Evolutionary conservation across 2,888 invertebrate genomes (phyloP).

Genomic region (Apoda limacodes): DNA sequence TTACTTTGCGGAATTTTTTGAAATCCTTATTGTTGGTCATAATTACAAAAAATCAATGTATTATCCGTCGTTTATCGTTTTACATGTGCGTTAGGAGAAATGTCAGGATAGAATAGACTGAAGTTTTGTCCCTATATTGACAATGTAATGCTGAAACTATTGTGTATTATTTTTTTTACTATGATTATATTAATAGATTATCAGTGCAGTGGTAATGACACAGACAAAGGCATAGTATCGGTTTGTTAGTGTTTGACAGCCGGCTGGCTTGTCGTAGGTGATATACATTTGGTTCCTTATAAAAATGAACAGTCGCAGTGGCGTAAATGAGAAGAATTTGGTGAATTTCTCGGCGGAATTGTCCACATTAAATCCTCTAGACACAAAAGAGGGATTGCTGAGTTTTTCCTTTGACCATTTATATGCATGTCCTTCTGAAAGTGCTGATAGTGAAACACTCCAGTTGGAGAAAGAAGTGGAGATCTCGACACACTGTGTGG

Average conservation of each 20-base stretch:
- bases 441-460: conserved; percentile 36
- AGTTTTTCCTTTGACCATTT: conserved; percentile 79
- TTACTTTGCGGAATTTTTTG: conserved; percentile 24
- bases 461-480: conserved; percentile 52
- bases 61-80: conserved; percentile 49
- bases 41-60: conserved; percentile 26
- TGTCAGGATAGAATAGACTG: conserved; percentile 45
- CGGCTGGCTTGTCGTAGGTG: conserved; percentile 56
- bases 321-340: conserved; percentile 61
- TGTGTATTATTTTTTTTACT: conserved; percentile 20
- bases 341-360: conserved; percentile 57
- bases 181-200: not conserved
- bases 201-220: conserved; percentile 40
- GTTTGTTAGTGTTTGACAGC: conserved; percentile 52
- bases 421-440: conserved; percentile 74
- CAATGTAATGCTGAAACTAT: conserved; percentile 40
- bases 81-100: conserved; percentile 59
- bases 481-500: conserved; percentile 40
- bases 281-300: conserved; percentile 38
- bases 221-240: conserved; percentile 46
- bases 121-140: conserved; percentile 40
- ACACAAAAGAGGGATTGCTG: conserved; percentile 65
- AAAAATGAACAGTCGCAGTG: conserved; percentile 65
- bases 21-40: conserved; percentile 21
- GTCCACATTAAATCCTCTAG: conserved; percentile 46